Conservation (phyloP, 2,888 invertebrate species). For the Napeogenes inachia region DNA sequence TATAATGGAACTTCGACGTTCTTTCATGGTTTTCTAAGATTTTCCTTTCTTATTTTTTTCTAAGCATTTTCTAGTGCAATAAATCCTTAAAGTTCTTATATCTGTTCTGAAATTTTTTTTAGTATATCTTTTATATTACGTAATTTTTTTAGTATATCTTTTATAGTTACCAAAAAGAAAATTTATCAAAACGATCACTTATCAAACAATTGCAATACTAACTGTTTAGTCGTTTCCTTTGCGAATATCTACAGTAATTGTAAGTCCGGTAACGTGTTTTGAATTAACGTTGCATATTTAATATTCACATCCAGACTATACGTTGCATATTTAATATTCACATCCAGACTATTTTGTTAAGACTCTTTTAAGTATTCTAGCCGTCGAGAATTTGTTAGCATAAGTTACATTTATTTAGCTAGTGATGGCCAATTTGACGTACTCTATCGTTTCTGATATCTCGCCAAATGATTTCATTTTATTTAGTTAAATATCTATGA, state of each 20-base stretch:
- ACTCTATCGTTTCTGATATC: constrained; percentile 10
- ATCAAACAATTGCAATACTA: constrained; percentile 43
- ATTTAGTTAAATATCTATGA: too few relatives aligned
- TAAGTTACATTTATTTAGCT: constrained; percentile 18
- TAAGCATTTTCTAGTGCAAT: too few relatives aligned
- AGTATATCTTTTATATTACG: too few relatives aligned
- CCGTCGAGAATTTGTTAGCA: constrained; percentile 20
- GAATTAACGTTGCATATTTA: constrained; percentile 40
- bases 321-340: constrained; percentile 32
- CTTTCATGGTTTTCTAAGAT: too few relatives aligned
- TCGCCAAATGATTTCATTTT: too few relatives aligned
- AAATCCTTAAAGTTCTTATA: too few relatives aligned
- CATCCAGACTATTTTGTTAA: constrained; percentile 29
- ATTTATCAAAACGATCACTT: not conserved
- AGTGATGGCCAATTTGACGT: constrained; percentile 17
- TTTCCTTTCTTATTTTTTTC: too few relatives aligned
- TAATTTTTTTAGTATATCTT: too few relatives aligned
- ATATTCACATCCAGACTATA: constrained; percentile 33
- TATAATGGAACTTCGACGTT: too few relatives aligned
- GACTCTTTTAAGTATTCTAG: constrained; percentile 33
- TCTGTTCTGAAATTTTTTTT: too few relatives aligned
- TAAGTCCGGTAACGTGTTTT: constrained; percentile 59
- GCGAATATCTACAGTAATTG: constrained; percentile 56
- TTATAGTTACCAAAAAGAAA: too few relatives aligned
- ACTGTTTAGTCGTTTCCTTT: constrained; percentile 64